Evolutionary conservation across 2,797 vertebrate genomes (phyloP).

Genomic region (Coregonus suidteri): DNA sequence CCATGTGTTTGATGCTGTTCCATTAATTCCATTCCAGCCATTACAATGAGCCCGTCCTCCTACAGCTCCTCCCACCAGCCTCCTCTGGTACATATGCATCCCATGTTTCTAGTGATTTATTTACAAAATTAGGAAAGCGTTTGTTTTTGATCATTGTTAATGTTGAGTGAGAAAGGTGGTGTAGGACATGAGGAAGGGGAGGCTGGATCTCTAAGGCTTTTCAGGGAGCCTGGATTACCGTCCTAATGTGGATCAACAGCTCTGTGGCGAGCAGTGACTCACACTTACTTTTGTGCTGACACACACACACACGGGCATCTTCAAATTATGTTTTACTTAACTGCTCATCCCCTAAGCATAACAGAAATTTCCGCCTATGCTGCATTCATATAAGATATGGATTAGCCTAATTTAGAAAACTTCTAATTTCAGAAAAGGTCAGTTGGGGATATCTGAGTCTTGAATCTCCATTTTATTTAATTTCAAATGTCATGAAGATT

Average conservation of each 20-base stretch:
- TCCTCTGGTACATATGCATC: too few species aligned
- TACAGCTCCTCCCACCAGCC: too few species aligned
- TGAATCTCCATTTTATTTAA: constrained; percentile 66
- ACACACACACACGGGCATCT: constrained; percentile 10
- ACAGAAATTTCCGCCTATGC: constrained; percentile 47
- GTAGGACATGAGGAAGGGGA: constrained; percentile 13
- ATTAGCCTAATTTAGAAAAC: constrained; percentile 54
- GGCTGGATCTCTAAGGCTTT: constrained; percentile 48
- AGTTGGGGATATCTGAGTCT: constrained; percentile 58
- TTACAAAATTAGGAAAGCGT: too few species aligned
- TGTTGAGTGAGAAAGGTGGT: background rate
- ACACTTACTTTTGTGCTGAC: constrained; percentile 53
- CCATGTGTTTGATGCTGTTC: too few species aligned
- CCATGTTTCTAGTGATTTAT: too few species aligned
- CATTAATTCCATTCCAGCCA: too few species aligned
- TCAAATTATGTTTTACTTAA: constrained; percentile 51
- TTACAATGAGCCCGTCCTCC: too few species aligned
- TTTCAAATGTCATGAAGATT: constrained; percentile 80
- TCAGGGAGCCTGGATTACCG: constrained; percentile 65
- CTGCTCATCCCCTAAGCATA: constrained; percentile 56
- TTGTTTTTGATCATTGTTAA: too few species aligned
- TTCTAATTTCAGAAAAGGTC: constrained; percentile 74
- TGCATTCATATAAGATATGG: constrained; percentile 45
- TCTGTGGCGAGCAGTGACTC: constrained; percentile 62
- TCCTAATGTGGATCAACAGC: constrained; percentile 69